Evolutionary conservation across 1,140 invertebrate species (phyloP).

Genomic region (Zaprionus kolodkinae): DNA sequence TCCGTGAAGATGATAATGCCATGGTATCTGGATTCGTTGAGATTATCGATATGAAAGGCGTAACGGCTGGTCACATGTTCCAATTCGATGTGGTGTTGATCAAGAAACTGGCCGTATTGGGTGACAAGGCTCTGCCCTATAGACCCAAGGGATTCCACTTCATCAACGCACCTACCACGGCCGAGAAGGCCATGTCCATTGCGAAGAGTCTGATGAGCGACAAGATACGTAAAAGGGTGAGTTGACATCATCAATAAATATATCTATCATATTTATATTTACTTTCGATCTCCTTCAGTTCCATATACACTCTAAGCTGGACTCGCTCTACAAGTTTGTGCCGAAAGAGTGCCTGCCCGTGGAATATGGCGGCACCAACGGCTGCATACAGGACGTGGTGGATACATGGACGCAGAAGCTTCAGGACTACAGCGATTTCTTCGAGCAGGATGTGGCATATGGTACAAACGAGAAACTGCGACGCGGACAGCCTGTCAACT

Average conservation of each 20-base stretch:
- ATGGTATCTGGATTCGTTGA: constrained; percentile 84
- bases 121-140: constrained; percentile 85
- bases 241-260: neutral
- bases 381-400: constrained; percentile 84
- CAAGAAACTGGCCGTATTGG: constrained; percentile 85
- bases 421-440: constrained; percentile 84
- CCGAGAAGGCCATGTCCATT: constrained; percentile 85
- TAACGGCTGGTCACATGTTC: constrained; percentile 84
- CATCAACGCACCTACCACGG: constrained; percentile 85
- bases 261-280: neutral
- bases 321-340: constrained; percentile 85
- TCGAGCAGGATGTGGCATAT: constrained; percentile 85
- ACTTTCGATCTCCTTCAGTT: constrained; percentile 42
- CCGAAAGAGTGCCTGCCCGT: constrained; percentile 85
- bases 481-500: constrained; percentile 86
- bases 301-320: constrained; percentile 86
- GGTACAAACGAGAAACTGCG: constrained; percentile 86
- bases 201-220: constrained; percentile 85
- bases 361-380: constrained; percentile 86
- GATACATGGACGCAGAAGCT: constrained; percentile 86
- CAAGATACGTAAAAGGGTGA: constrained; percentile 85
- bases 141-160: constrained; percentile 86
- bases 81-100: constrained; percentile 85
- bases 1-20: constrained; percentile 84
- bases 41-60: constrained; percentile 85